phyloP scores from a whole-genome alignment of 2,797 vertebrate genomes.

The Psittacula derbiana region DNA sequence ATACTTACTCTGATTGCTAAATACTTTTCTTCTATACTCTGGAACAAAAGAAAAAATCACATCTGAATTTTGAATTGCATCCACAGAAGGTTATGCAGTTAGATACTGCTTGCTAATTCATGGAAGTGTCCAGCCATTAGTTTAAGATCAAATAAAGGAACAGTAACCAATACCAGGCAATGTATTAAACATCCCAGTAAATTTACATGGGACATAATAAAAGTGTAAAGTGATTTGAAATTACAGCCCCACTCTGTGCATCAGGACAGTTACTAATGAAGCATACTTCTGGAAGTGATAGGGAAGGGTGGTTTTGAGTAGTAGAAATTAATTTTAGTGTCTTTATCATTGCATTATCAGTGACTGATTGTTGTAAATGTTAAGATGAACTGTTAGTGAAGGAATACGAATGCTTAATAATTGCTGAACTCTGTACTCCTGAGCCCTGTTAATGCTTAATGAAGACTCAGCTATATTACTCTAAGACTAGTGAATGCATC shows the following conservation, averaged over 20 bases:
- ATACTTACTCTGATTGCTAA: not conserved
- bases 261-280: not conserved
- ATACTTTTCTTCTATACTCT: not conserved
- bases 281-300: not conserved
- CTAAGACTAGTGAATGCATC: constrained; percentile 15
- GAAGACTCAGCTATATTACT: constrained; percentile 3
- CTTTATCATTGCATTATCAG: constrained; percentile 12
- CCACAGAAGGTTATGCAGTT: not conserved
- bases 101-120: not conserved
- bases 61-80: not conserved
- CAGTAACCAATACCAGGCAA: not conserved
- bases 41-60: not conserved
- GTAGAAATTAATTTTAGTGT: constrained; percentile 6
- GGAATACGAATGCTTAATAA: constrained; percentile 33
- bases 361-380: not conserved
- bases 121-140: not conserved
- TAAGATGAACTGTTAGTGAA: constrained; percentile 20
- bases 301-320: not conserved
- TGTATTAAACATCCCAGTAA: not conserved
- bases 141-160: not conserved
- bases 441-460: constrained; percentile 11
- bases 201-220: not conserved
- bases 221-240: constrained; percentile 16
- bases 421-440: constrained; percentile 17
- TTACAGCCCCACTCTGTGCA: not conserved